Evolutionary conservation across 2,113 vertebrate species (phyloP).

Genomic region (Fregata magnificens): DNA sequence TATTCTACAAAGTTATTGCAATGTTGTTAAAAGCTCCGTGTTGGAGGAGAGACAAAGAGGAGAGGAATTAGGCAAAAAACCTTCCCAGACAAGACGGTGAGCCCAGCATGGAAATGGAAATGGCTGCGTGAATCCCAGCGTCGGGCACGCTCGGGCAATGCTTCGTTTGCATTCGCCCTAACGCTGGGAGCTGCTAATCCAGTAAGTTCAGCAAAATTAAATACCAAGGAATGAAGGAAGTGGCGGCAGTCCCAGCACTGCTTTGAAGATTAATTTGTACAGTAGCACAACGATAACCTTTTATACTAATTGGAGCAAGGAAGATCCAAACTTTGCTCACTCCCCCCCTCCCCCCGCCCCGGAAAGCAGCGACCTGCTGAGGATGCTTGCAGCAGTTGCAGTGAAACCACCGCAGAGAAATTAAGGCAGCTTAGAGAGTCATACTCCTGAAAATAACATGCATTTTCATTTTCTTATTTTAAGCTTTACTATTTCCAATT

Average conservation of each 20-base stretch:
- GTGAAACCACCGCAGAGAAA: background rate
- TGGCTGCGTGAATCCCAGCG: rapidly evolving
- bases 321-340: background rate
- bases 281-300: background rate
- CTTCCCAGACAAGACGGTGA: background rate
- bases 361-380: background rate
- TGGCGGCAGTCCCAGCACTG: background rate
- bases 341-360: no score
- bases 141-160: background rate
- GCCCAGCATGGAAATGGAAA: background rate
- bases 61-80: background rate
- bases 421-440: background rate
- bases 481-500: background rate
- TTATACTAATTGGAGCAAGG: background rate
- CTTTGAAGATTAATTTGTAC: constrained; percentile 8
- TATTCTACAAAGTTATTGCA: background rate
- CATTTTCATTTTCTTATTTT: background rate
- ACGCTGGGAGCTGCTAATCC: background rate
- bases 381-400: background rate
- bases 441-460: background rate
- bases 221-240: background rate
- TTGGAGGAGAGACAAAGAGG: background rate
- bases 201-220: background rate
- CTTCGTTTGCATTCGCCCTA: background rate
- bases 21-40: background rate